Percentiles rank a stretch among this genome's conserved stretches.
These are phyloP conservation scores for Myanophis thanlyinensis DNA, from an alignment of 2,113 vertebrate genomes.

Conservation along the genomic window DNA sequence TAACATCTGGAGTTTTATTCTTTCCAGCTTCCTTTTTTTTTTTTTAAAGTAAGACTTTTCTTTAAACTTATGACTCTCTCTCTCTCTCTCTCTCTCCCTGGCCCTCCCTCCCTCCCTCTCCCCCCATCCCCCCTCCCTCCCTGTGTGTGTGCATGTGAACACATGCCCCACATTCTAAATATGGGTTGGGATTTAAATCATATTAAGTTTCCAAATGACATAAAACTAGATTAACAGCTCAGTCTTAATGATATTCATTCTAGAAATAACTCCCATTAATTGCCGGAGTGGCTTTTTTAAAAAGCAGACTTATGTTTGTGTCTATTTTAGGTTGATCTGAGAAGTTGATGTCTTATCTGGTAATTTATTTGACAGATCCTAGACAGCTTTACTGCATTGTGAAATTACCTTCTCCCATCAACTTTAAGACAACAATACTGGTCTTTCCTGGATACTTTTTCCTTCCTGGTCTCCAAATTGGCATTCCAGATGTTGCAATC, in stretches of 20 bases:
- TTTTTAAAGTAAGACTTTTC: slow-evolving; percentile 31
- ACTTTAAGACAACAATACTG: background rate
- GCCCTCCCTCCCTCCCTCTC: too few species aligned
- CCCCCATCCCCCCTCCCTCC: too few species aligned
- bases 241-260: background rate
- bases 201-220: slow-evolving; percentile 48
- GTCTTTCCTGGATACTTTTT: background rate
- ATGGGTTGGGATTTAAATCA: slow-evolving; percentile 9
- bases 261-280: background rate
- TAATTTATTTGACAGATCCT: slow-evolving; percentile 43
- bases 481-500: background rate
- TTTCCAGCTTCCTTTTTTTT: slow-evolving; percentile 3
- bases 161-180: slow-evolving; percentile 18
- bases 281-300: background rate
- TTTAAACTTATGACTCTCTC: background rate
- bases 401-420: background rate
- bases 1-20: slow-evolving; percentile 57
- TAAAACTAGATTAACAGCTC: slow-evolving; percentile 20
- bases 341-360: slow-evolving; percentile 51
- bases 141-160: background rate
- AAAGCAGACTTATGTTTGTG: slow-evolving; percentile 5
- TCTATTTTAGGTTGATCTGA: slow-evolving; percentile 47
- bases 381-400: slow-evolving; percentile 17
- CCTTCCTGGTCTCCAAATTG: too few species aligned
- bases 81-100: accelerated